Conservation (phyloP, 2,797 vertebrate species). For the Aulostomus chinensis region DNA sequence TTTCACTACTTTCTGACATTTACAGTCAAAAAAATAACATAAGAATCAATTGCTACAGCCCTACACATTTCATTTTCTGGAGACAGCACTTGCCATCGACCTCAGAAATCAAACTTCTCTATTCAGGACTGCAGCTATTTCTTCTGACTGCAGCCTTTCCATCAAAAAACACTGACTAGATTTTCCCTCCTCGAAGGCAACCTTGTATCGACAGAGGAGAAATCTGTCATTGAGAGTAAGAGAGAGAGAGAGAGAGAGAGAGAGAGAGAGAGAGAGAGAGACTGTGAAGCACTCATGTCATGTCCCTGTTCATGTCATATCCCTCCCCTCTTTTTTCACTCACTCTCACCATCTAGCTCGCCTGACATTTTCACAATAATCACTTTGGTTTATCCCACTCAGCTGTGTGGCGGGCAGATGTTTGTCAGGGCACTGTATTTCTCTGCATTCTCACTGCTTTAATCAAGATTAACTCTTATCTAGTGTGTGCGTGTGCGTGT, state of each 20-base stretch:
- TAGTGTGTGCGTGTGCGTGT: constrained; percentile 25
- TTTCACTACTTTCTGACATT: too few relatives aligned
- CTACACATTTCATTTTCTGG: not conserved
- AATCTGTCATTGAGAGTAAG: constrained; percentile 57
- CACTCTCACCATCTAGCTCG: constrained; percentile 63
- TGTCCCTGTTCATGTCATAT: constrained; percentile 47
- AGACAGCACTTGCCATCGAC: not conserved
- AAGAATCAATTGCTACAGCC: not conserved
- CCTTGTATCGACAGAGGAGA: constrained; percentile 45
- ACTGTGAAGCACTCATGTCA: constrained; percentile 69
- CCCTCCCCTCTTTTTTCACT: constrained; percentile 48
- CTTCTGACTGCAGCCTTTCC: constrained; percentile 24
- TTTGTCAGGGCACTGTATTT: constrained; percentile 75
- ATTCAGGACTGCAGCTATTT: constrained; percentile 15
- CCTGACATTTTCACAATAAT: constrained; percentile 80
- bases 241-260: too few relatives aligned
- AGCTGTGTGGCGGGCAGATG: constrained; percentile 74
- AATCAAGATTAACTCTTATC: constrained; percentile 77
- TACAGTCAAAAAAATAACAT: not conserved
- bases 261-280: constrained; percentile 49
- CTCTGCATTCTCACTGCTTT: constrained; percentile 70
- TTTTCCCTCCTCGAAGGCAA: constrained; percentile 52
- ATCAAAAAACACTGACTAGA: constrained; percentile 25
- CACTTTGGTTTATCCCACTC: constrained; percentile 80
- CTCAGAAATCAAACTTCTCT: constrained; percentile 6